Conservation (phyloP, 1,140 invertebrate genomes). For the Bicyclus anynana region DNA sequence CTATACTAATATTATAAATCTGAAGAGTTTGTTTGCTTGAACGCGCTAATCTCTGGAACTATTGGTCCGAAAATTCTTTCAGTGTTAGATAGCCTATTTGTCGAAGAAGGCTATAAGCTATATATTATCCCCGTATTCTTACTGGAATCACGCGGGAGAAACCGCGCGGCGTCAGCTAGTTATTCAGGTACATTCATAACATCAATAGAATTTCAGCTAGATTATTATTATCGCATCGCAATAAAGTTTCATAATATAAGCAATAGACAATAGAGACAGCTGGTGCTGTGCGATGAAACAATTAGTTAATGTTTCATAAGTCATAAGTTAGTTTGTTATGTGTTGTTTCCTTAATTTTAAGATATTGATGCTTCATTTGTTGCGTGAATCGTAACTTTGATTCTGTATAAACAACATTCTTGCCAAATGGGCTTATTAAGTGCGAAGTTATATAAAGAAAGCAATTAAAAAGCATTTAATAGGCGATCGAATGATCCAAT, state of each 20-base stretch:
- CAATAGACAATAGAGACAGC: too few relatives aligned
- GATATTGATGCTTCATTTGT: conserved; percentile 13
- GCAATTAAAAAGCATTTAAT: not conserved
- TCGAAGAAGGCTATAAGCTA: too few relatives aligned
- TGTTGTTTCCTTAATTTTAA: conserved; percentile 27
- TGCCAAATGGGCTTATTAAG: not conserved
- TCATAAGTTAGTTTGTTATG: not conserved
- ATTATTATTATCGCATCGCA: not conserved
- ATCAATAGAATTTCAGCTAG: too few relatives aligned
- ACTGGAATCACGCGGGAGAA: too few relatives aligned
- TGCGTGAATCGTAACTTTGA: conserved; percentile 4
- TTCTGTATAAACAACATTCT: conserved; percentile 11
- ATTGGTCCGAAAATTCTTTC: too few relatives aligned
- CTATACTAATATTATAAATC: too few relatives aligned
- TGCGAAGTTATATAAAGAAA: conserved; percentile 1
- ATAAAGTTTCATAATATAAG: not conserved
- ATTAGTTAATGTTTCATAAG: conserved; percentile 22
- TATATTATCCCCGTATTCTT: too few relatives aligned
- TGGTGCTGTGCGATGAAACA: conserved; percentile 22
- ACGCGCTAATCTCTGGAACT: too few relatives aligned
- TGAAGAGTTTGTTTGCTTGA: too few relatives aligned
- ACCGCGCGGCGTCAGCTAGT: too few relatives aligned
- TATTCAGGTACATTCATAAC: too few relatives aligned
- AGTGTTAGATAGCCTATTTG: too few relatives aligned
- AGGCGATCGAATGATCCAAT: not conserved